Percentiles rank a stretch among this genome's conserved stretches.
These are phyloP conservation scores for Metalampra italica DNA, from an alignment of 2,888 invertebrate genomes.

Conservation along the genomic window DNA sequence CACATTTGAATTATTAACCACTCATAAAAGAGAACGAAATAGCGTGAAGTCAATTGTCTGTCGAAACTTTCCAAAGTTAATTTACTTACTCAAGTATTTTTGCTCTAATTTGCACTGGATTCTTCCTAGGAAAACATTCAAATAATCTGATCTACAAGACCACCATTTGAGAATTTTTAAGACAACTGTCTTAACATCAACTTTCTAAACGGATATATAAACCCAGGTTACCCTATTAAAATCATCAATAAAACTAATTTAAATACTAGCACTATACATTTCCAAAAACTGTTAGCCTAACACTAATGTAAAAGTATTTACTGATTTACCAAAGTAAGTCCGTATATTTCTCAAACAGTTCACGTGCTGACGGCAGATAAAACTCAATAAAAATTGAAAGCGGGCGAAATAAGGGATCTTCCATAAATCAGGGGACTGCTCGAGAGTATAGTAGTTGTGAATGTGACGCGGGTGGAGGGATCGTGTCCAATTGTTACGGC, in stretches of 20 bases:
- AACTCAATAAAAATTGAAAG: slow-evolving; percentile 25
- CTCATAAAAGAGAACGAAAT: too few species aligned
- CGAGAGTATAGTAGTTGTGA: neutral
- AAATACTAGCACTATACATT: too few species aligned
- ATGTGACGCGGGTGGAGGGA: slow-evolving; percentile 2
- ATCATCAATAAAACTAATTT: too few species aligned
- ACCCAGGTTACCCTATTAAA: too few species aligned
- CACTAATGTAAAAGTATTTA: neutral
- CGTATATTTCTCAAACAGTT: slow-evolving; percentile 2
- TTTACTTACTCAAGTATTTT: neutral
- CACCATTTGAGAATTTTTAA: too few species aligned
- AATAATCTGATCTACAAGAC: too few species aligned
- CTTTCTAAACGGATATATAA: too few species aligned
- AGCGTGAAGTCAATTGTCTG: too few species aligned
- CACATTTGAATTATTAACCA: too few species aligned
- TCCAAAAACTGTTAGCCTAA: too few species aligned
- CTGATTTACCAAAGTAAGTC: slow-evolving; percentile 5
- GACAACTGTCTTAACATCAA: too few species aligned
- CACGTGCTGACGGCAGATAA: slow-evolving; percentile 11
- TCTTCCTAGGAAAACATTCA: neutral
- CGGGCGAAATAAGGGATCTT: slow-evolving; percentile 15
- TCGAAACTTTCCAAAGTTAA: neutral
- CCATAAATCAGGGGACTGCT: slow-evolving; percentile 5
- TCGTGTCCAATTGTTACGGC: neutral
- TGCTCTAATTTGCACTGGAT: neutral